Conservation (phyloP, 2,113 vertebrate species). For the Tauraco erythrolophus region DNA sequence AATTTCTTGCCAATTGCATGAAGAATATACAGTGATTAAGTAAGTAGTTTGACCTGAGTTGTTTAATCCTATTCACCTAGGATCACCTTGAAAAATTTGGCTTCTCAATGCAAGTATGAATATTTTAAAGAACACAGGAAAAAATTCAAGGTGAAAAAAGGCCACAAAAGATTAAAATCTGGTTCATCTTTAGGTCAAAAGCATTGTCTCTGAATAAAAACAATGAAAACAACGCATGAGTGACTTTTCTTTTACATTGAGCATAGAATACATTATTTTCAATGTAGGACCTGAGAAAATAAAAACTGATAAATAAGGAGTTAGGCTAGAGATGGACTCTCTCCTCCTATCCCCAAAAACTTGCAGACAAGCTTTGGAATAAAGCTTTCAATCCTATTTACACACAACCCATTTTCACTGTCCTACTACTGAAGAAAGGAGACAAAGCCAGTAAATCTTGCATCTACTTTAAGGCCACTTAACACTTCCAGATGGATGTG, state of each 20-base stretch:
- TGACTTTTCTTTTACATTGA: not conserved
- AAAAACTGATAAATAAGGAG: not conserved
- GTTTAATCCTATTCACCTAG: slow-evolving; percentile 66
- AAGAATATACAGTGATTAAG: slow-evolving; percentile 69
- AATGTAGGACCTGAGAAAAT: not conserved
- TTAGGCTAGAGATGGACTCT: not conserved
- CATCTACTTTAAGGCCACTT: not conserved
- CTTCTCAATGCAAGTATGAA: slow-evolving; percentile 18
- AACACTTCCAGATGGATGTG: not conserved
- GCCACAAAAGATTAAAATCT: slow-evolving; percentile 27
- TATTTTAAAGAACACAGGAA: slow-evolving; percentile 41
- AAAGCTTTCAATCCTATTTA: not conserved
- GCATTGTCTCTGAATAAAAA: slow-evolving; percentile 36
- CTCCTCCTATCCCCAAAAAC: not conserved
- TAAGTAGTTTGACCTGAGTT: slow-evolving; percentile 59
- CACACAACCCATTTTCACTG: not conserved
- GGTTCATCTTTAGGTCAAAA: slow-evolving; percentile 39
- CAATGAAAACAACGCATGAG: not conserved
- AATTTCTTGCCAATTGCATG: slow-evolving; percentile 51
- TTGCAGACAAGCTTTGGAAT: not conserved
- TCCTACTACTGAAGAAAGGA: not conserved
- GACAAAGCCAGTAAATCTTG: not conserved
- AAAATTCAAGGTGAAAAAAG: slow-evolving; percentile 32
- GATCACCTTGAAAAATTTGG: slow-evolving; percentile 59
- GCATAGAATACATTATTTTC: not conserved